Base-by-base conservation (phyloP, 2,888 invertebrate species). In the Augochlorella aurata region DNA sequence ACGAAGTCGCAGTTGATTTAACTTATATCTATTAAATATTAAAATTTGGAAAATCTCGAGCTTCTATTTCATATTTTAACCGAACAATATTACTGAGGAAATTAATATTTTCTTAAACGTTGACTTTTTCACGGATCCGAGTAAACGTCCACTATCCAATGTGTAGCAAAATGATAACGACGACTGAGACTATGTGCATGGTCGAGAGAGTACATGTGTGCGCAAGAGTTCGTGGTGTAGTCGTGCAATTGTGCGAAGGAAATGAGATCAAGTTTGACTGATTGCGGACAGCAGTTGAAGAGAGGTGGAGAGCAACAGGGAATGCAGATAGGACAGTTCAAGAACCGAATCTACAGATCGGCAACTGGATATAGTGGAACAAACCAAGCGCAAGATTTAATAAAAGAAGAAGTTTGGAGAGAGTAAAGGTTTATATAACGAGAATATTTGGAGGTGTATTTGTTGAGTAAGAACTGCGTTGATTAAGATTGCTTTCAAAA, bases 231-330 rank as follows among this genome's bases (percentile, higher is more conserved):
- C 54, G 52, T 70, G 73, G 49, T 65, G 70, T 52, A 77, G 80
- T 79, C 85, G 81, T 84, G 85, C 88, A 91, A 92, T 92, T 92
- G 91, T 77, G 72, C 89, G 87, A 91, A 92, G 92, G 91, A 92
- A 92, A 92, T 92, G 91, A 92, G 91, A 92, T 92, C 91, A 92
- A 92, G 92, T 91, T 91, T 90, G 91, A 91, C 88, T 91, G 91
- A 90, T 90, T 89, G 88, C 88, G 87, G 86, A 80, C 85, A 78
- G 75, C 83, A 61, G 79, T 79, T 82, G 69, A 76, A 79, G 83
- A 86, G 83, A 79, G 78, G 73, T 58, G 77, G 73, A 83, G 77
- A 75, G 83, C 61, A 77, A 76, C 63, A 61, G 81, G 74, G 79
- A 72, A 79, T 72, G 79, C 68, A 77, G 83, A 78, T 79, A 83